Percentiles rank a stretch among this genome's conserved stretches.
phyloP scores from a whole-genome alignment of 2,113 vertebrate species.

The Barbus barbus region DNA sequence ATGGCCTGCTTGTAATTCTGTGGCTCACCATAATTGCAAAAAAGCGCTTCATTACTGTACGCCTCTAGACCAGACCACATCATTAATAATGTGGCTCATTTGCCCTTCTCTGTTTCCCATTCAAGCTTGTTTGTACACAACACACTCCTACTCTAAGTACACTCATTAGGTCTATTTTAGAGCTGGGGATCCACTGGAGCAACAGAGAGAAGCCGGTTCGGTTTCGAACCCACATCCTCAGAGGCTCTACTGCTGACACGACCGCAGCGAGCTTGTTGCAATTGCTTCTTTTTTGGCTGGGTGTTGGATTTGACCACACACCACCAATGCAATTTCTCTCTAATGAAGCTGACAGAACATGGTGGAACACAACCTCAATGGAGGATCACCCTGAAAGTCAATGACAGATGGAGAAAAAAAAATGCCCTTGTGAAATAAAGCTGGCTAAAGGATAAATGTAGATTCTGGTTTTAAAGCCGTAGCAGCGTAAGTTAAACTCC shows the following conservation, averaged over 20 bases:
- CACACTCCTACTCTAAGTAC: conserved; percentile 22
- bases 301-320: conserved; percentile 26
- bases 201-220: neutral
- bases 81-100: conserved; percentile 43
- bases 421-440: neutral
- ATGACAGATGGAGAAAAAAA: neutral
- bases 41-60: conserved; percentile 40
- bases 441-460: neutral
- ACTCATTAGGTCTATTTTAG: conserved; percentile 35
- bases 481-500: neutral
- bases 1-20: conserved; percentile 11
- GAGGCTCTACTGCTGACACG: conserved; percentile 23
- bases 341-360: conserved; percentile 33
- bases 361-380: conserved; percentile 22
- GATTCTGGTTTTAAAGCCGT: neutral
- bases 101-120: conserved; percentile 23
- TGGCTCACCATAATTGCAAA: conserved; percentile 44
- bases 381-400: conserved; percentile 9
- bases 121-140: conserved; percentile 48
- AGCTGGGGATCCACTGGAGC: neutral
- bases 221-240: conserved; percentile 13
- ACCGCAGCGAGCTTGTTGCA: conserved; percentile 7
- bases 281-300: conserved; percentile 32
- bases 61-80: neutral
- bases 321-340: conserved; percentile 14